Conservation (phyloP, 2,113 vertebrate genomes). For the Triplophysa dalaica region DNA sequence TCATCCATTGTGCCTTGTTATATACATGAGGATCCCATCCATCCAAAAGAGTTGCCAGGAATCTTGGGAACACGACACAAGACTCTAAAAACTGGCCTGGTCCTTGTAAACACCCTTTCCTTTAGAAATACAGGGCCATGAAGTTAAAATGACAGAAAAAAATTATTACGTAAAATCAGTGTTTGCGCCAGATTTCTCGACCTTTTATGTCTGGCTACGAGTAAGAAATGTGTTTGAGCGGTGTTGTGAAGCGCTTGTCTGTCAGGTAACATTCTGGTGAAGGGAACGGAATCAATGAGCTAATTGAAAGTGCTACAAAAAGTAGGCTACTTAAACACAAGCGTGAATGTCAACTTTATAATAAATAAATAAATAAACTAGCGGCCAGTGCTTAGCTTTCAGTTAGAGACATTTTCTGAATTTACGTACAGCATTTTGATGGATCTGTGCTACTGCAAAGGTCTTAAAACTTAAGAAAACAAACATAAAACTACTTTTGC, state of each 20-base stretch:
- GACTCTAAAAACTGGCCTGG: conserved; percentile 62
- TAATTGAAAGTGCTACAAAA: neutral
- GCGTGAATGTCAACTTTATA: conserved; percentile 46
- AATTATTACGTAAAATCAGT: conserved; percentile 41
- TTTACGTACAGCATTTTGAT: conserved; percentile 40
- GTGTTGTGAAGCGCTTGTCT: neutral
- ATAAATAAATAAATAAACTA: conserved; percentile 35
- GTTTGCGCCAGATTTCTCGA: neutral
- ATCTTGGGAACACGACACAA: conserved; percentile 71
- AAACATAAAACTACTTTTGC: conserved; percentile 46
- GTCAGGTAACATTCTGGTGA: neutral
- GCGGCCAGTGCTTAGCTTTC: conserved; percentile 11
- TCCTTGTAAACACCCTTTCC: conserved; percentile 63
- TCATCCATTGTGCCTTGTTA: conserved; percentile 76
- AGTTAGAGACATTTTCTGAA: conserved; percentile 38
- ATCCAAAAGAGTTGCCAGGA: conserved; percentile 75
- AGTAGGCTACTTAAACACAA: neutral
- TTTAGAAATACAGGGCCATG: conserved; percentile 67
- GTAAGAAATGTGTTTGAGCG: neutral
- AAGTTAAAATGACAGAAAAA: conserved; percentile 55
- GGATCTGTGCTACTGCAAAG: conserved; percentile 38
- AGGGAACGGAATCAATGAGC: neutral
- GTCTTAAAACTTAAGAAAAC: conserved; percentile 50
- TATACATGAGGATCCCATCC: conserved; percentile 76
- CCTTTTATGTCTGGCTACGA: neutral